Percentiles rank a stretch among this genome's conserved stretches.
Evolutionary conservation across 2,797 vertebrate genomes (phyloP).

Genomic region (Trachurus trachurus): DNA sequence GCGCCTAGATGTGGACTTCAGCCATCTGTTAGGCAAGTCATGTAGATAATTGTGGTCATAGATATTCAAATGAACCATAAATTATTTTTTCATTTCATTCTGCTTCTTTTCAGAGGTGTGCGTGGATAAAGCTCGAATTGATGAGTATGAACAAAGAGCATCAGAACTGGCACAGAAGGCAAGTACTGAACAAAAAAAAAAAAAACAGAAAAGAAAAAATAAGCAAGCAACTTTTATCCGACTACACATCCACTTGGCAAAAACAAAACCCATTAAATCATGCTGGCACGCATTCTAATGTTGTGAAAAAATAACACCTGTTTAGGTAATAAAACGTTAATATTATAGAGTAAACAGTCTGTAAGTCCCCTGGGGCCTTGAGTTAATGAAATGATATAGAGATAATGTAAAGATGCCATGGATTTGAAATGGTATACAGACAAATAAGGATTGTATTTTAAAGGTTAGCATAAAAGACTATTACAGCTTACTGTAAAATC

Average conservation of each 20-base stretch:
- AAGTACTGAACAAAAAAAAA: constrained; percentile 67
- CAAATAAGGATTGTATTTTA: constrained; percentile 8
- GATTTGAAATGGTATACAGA: constrained; percentile 4
- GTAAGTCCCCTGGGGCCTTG: neutral
- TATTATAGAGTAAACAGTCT: constrained; percentile 1
- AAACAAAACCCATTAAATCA: neutral
- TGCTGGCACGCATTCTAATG: constrained; percentile 1
- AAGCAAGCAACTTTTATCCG: neutral
- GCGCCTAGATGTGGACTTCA: constrained; percentile 95
- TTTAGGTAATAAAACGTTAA: constrained; percentile 10
- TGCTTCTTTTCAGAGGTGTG: constrained; percentile 89
- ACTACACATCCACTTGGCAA: neutral
- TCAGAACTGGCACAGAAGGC: constrained; percentile 92
- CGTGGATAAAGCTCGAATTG: constrained; percentile 91
- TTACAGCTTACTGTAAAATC: neutral
- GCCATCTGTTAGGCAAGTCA: constrained; percentile 92
- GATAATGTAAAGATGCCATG: neutral
- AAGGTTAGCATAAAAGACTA: neutral
- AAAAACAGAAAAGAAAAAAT: neutral
- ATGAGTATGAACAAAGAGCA: constrained; percentile 92
- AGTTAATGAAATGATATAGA: neutral
- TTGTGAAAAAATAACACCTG: constrained; percentile 18
- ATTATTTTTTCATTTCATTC: neutral
- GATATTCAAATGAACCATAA: neutral
- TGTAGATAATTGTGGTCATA: neutral